Percentiles rank a stretch among this genome's conserved stretches.
These are phyloP conservation scores for Hirtodrosophila cameraria DNA, from an alignment of 2,888 invertebrate genomes.

Conservation along the genomic window DNA sequence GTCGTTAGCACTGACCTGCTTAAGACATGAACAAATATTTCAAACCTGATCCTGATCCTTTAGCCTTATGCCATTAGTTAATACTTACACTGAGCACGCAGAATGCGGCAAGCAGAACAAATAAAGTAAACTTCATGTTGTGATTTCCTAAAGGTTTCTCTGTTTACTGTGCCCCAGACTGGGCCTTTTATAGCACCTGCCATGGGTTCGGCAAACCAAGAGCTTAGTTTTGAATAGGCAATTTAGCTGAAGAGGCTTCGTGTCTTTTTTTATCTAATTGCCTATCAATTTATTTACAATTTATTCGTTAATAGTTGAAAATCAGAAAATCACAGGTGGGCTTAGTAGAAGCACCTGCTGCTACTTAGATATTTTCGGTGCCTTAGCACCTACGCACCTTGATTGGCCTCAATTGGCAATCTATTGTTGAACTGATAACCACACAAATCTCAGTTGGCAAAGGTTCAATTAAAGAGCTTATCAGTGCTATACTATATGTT, in stretches of 20 bases:
- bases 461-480: conserved; percentile 27
- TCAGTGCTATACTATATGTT: conserved; percentile 6
- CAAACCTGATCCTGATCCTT: too few relatives aligned
- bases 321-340: not conserved
- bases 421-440: conserved; percentile 31
- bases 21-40: not conserved
- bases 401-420: conserved; percentile 18
- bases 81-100: conserved; percentile 60
- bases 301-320: too few relatives aligned
- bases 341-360: conserved; percentile 10
- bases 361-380: conserved; percentile 9
- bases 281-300: not conserved
- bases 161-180: not conserved
- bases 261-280: conserved; percentile 5
- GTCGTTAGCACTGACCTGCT: conserved; percentile 51
- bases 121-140: conserved; percentile 63
- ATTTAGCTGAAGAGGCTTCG: not conserved
- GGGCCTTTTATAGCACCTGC: conserved; percentile 30
- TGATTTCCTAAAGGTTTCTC: conserved; percentile 25
- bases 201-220: not conserved
- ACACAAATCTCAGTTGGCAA: conserved; percentile 14
- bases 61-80: fast-evolving
- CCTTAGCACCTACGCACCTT: conserved; percentile 1
- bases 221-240: conserved; percentile 6
- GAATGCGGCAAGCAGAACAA: conserved; percentile 56